Evolutionary conservation across 2,113 vertebrate species (phyloP).

Genomic region (Martes martes): DNA sequence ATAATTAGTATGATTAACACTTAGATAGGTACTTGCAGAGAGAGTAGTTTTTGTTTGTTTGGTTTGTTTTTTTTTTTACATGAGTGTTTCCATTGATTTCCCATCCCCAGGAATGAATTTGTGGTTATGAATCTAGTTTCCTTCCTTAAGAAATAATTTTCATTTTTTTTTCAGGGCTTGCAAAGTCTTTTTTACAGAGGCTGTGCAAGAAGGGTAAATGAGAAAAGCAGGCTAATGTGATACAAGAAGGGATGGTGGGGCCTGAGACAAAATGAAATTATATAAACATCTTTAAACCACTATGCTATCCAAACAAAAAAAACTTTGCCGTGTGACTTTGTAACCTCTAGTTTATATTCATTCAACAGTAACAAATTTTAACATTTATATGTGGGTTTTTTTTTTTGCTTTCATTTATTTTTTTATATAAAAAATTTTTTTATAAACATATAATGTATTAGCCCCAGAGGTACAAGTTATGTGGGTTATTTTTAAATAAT

Average conservation of each 20-base stretch:
- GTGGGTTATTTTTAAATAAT: background rate
- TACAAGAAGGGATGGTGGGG: background rate
- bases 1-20: conserved; percentile 3
- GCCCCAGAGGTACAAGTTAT: background rate
- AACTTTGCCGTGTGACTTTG: background rate
- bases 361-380: background rate
- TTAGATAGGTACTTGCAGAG: background rate
- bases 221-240: background rate
- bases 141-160: background rate
- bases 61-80: background rate
- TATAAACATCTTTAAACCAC: background rate
- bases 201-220: background rate
- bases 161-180: background rate
- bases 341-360: background rate
- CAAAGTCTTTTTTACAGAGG: background rate
- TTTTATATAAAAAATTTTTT: too few relatives aligned
- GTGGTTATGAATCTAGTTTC: background rate
- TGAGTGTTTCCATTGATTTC: background rate
- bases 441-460: too few relatives aligned
- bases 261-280: background rate
- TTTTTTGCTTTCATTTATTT: too few relatives aligned
- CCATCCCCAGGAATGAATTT: background rate
- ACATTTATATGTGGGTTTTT: background rate
- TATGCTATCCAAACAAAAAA: background rate
- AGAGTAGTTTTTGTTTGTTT: background rate